phyloP scores from a whole-genome alignment of 2,888 invertebrate genomes.

The Drosophila parthenogenetica region DNA sequence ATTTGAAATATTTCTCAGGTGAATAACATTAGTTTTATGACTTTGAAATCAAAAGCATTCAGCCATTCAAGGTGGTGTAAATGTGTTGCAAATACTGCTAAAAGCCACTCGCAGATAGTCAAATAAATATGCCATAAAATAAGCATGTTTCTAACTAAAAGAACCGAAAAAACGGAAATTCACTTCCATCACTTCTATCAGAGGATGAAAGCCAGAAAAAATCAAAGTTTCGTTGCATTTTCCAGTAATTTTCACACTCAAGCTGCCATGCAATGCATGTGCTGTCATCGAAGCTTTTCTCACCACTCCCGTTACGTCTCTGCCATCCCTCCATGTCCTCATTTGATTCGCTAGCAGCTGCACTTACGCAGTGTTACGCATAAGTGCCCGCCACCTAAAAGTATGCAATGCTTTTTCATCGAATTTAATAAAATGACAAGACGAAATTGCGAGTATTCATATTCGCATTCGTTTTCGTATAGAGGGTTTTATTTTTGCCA shows the following conservation, averaged over 20 bases:
- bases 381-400: constrained; percentile 56
- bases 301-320: too few relatives aligned
- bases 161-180: constrained; percentile 6
- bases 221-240: constrained; percentile 63
- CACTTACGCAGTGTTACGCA: constrained; percentile 78
- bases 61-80: constrained; percentile 2
- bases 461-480: neutral
- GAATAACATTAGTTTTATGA: constrained; percentile 10
- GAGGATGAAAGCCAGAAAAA: constrained; percentile 11
- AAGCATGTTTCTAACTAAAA: constrained; percentile 5
- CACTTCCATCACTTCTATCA: constrained; percentile 13
- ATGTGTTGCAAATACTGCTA: neutral
- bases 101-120: constrained; percentile 2
- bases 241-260: constrained; percentile 75
- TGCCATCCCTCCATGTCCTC: neutral
- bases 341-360: constrained; percentile 63
- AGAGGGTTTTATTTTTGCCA: neutral
- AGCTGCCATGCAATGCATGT: constrained; percentile 69
- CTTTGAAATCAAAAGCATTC: constrained; percentile 8
- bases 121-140: constrained; percentile 9
- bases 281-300: neutral
- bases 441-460: constrained; percentile 35
- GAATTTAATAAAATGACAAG: constrained; percentile 62
- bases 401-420: constrained; percentile 41
- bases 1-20: constrained; percentile 30